Evolutionary conservation across 2,113 vertebrate genomes (phyloP).

Genomic region (Noctilio leporinus): DNA sequence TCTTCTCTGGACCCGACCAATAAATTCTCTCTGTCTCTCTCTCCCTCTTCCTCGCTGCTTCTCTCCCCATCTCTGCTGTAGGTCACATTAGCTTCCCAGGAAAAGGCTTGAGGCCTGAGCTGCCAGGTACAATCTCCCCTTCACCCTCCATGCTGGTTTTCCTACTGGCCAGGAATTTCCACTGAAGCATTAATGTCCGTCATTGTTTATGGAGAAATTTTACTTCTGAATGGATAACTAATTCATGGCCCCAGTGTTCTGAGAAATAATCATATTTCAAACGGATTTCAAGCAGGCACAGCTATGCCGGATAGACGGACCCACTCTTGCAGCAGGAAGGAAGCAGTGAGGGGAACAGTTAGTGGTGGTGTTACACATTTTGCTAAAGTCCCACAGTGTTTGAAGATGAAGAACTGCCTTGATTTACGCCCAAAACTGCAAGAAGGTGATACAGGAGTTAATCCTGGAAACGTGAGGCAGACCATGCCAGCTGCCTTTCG

Average conservation of each 20-base stretch:
- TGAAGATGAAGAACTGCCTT: neutral
- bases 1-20: neutral
- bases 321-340: neutral
- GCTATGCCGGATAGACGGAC: neutral
- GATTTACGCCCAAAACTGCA: neutral
- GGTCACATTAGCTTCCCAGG: neutral
- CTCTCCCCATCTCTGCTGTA: neutral
- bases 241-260: neutral
- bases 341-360: neutral
- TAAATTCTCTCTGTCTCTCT: neutral
- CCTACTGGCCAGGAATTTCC: neutral
- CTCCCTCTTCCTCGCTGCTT: neutral
- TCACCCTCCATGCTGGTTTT: neutral
- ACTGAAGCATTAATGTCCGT: neutral
- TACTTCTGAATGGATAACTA: neutral
- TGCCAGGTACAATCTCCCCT: fast-evolving
- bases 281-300: neutral
- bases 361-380: neutral
- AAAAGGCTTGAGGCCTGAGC: neutral
- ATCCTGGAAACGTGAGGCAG: neutral
- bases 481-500: no score
- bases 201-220: neutral
- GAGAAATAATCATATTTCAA: neutral
- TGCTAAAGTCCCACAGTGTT: neutral
- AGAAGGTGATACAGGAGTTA: neutral